Percentiles rank a stretch among this genome's conserved stretches.
Conservation (phyloP, 2,888 invertebrate species). For the Callosobruchus maculatus region DNA sequence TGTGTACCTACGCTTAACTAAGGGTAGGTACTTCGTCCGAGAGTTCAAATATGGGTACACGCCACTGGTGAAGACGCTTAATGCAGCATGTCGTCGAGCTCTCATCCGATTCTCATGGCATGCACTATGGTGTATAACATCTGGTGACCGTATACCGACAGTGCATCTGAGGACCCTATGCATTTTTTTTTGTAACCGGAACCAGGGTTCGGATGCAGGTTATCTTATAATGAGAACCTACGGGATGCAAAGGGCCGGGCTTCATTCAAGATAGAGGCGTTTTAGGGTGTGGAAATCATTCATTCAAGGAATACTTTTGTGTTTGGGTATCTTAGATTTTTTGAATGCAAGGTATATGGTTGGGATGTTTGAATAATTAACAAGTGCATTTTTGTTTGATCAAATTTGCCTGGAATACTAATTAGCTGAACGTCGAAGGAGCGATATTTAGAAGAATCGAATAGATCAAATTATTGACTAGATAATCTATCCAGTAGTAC, state of each 20-base stretch:
- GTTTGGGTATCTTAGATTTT: not conserved
- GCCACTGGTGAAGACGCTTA: conserved; percentile 1
- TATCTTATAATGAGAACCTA: not conserved
- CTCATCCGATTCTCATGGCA: conserved; percentile 2
- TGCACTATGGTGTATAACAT: not conserved
- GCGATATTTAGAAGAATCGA: no score
- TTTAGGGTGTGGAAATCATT: not conserved
- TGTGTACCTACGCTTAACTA: no score
- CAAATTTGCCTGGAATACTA: no score
- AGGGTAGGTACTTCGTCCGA: no score
- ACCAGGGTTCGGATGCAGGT: not conserved
- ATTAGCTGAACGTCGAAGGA: no score
- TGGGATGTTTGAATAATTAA: no score
- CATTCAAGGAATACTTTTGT: not conserved
- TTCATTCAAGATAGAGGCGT: not conserved
- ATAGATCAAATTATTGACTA: no score
- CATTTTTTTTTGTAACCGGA: not conserved
- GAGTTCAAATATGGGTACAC: not conserved
- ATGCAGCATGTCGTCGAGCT: not conserved
- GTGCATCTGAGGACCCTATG: not conserved
- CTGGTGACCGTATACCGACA: conserved; percentile 1
- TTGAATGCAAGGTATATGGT: not conserved
- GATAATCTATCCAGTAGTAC: no score
- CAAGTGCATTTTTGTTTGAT: no score
- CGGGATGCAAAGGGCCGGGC: not conserved